Evolutionary conservation across 2,797 vertebrate genomes (phyloP).

Genomic region (Thalassophryne amazonica): DNA sequence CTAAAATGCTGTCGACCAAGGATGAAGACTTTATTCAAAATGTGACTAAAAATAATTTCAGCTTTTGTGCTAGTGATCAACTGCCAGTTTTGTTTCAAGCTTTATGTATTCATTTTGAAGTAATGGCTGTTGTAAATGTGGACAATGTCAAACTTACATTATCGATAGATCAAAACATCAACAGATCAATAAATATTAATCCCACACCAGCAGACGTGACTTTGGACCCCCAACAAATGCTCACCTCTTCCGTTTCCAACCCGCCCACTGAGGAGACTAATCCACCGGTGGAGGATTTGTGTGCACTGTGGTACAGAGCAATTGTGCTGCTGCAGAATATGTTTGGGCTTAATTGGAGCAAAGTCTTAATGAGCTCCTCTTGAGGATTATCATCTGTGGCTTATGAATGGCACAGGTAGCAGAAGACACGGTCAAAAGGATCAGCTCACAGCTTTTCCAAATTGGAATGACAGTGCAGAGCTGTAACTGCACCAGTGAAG

Average conservation of each 20-base stretch:
- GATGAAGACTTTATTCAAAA: no score
- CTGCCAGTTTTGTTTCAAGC: no score
- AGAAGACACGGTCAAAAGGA: conserved; percentile 54
- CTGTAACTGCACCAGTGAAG: conserved; percentile 1
- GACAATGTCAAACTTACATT: no score
- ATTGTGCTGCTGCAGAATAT: conserved; percentile 66
- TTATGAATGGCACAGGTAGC: conserved; percentile 71
- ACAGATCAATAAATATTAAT: no score
- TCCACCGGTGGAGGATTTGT: conserved; percentile 69
- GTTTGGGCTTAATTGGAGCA: conserved; percentile 68
- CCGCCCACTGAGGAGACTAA: conserved; percentile 69
- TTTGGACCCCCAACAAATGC: conserved; percentile 28
- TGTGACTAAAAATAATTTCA: no score
- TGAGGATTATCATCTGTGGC: conserved; percentile 69
- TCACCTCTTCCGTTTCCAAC: conserved; percentile 49
- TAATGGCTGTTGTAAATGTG: no score
- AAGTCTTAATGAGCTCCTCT: conserved; percentile 75
- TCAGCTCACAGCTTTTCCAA: conserved; percentile 31
- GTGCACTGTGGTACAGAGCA: conserved; percentile 33
- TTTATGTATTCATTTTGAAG: no score
- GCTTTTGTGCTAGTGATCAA: no score
- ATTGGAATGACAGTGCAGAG: conserved; percentile 33
- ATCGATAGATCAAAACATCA: no score
- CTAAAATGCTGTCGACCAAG: no score
- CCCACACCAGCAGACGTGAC: background rate